These are phyloP conservation scores for Eretmochelys imbricata DNA, from an alignment of 2,113 vertebrate species.

Conservation along the genomic window DNA sequence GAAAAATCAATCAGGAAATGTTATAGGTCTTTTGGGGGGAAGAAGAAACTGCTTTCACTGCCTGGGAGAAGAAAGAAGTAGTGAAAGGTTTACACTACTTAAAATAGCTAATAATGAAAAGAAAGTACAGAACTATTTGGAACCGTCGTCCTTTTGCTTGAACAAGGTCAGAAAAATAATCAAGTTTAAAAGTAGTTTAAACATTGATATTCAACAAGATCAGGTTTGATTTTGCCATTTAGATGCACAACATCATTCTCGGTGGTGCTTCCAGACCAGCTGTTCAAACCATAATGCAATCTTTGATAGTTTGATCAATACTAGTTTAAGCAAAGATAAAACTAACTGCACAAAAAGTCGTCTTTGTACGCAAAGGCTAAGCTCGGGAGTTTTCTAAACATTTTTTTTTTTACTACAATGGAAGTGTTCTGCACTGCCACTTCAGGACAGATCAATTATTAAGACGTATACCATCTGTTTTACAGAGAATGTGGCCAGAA, in stretches of 20 bases:
- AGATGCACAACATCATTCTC: conserved; percentile 56
- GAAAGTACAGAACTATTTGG: background rate
- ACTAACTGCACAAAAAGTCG: conserved; percentile 63
- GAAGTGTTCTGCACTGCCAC: conserved; percentile 61
- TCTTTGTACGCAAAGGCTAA: conserved; percentile 69
- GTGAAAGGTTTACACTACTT: background rate
- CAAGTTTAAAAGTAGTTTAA: background rate
- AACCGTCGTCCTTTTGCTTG: background rate
- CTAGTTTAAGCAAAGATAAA: conserved; percentile 75
- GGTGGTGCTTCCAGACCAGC: conserved; percentile 45
- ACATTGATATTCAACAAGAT: conserved; percentile 11
- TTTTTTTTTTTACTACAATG: conserved; percentile 73
- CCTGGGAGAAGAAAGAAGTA: background rate
- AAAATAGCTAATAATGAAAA: background rate
- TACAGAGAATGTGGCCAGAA: conserved; percentile 40
- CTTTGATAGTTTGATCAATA: conserved; percentile 77
- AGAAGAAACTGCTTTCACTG: background rate
- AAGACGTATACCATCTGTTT: conserved; percentile 61
- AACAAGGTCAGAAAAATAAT: conserved; percentile 22
- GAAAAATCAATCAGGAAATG: background rate
- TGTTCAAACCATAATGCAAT: conserved; percentile 51
- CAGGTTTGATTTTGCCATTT: conserved; percentile 53
- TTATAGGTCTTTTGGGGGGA: background rate
- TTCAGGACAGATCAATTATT: conserved; percentile 66
- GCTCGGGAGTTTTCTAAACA: conserved; percentile 70